Conservation (phyloP, 2,113 vertebrate species). For the Alectura lathami region DNA sequence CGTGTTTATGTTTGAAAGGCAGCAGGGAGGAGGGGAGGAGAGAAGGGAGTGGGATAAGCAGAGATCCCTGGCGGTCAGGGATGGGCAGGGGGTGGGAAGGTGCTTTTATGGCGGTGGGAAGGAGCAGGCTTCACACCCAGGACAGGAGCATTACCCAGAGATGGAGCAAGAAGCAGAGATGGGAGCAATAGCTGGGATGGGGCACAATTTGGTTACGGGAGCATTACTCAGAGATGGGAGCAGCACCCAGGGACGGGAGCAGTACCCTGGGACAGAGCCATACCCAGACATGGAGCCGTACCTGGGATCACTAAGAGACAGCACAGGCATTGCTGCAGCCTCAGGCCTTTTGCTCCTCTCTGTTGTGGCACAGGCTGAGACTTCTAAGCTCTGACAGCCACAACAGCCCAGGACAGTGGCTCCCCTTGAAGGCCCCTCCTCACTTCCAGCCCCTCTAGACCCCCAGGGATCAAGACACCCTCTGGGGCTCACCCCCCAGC, state of each 20-base stretch:
- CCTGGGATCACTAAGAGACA: no score
- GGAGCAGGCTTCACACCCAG: background rate
- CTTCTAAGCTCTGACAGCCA: rapidly evolving
- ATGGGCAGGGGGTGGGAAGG: background rate
- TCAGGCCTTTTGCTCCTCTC: background rate
- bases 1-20: background rate
- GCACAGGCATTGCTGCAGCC: rapidly evolving
- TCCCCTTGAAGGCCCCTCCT: background rate
- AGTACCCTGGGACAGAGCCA: rapidly evolving
- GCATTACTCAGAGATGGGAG: background rate
- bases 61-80: background rate
- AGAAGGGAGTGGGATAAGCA: background rate
- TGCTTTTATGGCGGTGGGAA: rapidly evolving
- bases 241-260: background rate
- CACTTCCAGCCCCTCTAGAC: background rate
- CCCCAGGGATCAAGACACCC: rapidly evolving
- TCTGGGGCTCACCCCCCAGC: background rate
- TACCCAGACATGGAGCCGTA: rapidly evolving
- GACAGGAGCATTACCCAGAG: no score
- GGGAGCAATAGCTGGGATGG: background rate
- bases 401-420: rapidly evolving
- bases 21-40: background rate
- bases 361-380: rapidly evolving
- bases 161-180: background rate
- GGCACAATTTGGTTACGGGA: background rate